These are phyloP conservation scores for Aegotheles bennettii DNA, from an alignment of 2,113 vertebrate genomes.

Conservation along the genomic window DNA sequence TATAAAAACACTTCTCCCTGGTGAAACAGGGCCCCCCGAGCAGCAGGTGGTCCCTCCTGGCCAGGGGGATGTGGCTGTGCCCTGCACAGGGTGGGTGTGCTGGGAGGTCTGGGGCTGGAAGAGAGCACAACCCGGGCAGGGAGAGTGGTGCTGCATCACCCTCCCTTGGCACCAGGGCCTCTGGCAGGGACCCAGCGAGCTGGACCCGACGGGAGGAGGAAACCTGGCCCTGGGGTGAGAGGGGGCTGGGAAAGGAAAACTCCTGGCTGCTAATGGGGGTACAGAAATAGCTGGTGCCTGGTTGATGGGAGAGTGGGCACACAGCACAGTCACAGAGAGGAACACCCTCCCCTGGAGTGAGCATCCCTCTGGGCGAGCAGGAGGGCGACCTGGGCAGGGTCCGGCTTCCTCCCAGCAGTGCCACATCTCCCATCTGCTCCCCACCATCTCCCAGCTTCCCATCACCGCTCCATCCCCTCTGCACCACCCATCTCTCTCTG, in stretches of 20 bases:
- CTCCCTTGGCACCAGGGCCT: neutral
- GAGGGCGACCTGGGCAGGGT: accelerated
- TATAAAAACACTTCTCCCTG: neutral
- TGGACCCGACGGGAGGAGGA: neutral
- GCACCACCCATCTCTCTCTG: neutral
- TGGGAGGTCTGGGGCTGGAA: neutral
- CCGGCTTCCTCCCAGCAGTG: neutral
- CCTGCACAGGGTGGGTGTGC: accelerated
- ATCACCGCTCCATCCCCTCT: neutral
- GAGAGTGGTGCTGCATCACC: neutral
- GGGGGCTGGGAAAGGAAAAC: neutral
- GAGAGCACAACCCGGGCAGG: no score
- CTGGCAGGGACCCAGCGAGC: neutral
- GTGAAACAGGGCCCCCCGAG: neutral
- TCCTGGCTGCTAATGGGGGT: neutral
- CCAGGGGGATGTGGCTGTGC: accelerated
- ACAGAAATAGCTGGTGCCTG: neutral
- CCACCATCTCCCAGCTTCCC: accelerated
- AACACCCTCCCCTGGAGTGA: neutral
- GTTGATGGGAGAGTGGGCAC: neutral
- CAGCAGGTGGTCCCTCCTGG: accelerated
- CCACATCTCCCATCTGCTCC: neutral
- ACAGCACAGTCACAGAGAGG: neutral
- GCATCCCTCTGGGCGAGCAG: neutral
- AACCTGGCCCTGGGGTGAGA: neutral